Conservation (phyloP, 2,797 vertebrate species). For the Salmo trutta region DNA sequence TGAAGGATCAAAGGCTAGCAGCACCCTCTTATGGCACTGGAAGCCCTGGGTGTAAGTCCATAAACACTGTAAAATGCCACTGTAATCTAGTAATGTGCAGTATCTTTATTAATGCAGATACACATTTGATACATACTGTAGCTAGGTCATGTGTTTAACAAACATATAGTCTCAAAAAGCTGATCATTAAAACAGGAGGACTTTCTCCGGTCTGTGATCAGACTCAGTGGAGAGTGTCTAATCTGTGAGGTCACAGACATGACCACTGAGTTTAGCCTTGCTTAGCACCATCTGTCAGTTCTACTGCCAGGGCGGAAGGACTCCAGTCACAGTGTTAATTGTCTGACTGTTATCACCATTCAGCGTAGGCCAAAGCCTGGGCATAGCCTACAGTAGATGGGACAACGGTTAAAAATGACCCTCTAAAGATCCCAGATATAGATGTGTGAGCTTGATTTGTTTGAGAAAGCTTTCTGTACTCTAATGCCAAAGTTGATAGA, state of each 20-base stretch:
- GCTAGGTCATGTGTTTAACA: neutral
- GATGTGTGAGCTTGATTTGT: neutral
- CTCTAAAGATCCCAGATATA: neutral
- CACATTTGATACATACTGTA: neutral
- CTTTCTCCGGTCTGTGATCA: conserved; percentile 7
- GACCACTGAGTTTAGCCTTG: conserved; percentile 39
- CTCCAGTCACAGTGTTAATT: conserved; percentile 34
- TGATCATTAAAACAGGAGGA: neutral
- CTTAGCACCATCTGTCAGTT: conserved; percentile 56
- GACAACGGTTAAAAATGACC: neutral
- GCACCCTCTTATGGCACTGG: neutral
- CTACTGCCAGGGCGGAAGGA: conserved; percentile 27
- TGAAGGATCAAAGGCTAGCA: neutral
- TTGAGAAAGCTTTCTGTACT: neutral
- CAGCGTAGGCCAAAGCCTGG: neutral
- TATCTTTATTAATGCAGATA: neutral
- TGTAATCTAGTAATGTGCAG: neutral
- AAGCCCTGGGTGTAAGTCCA: neutral
- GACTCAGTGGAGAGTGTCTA: conserved; percentile 23
- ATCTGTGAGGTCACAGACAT: conserved; percentile 36
- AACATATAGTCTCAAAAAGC: neutral
- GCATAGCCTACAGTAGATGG: neutral
- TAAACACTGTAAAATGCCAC: neutral
- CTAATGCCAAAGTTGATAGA: neutral
- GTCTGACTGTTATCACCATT: conserved; percentile 22